phyloP scores from a whole-genome alignment of 2,113 vertebrate genomes.

The Siniperca knerii region DNA sequence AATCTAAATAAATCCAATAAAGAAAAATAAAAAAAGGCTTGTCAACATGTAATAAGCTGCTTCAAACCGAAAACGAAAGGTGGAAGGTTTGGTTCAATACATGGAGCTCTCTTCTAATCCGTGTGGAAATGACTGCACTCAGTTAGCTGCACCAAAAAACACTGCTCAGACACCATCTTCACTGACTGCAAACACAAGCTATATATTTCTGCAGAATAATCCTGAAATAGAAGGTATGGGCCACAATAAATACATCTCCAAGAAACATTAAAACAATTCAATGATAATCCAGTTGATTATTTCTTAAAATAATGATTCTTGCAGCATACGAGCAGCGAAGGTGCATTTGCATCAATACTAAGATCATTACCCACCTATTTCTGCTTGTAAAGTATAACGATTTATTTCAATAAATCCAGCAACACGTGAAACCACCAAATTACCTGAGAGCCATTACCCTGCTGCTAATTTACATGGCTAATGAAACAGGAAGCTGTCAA shows the following conservation, averaged over 20 bases:
- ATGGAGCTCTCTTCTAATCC: background rate
- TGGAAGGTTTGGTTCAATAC: background rate
- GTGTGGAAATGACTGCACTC: background rate
- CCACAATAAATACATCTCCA: background rate
- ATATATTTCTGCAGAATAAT: conserved; percentile 3
- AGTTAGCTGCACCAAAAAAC: background rate
- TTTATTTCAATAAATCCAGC: conserved; percentile 9
- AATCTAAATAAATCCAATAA: background rate
- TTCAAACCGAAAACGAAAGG: conserved; percentile 10
- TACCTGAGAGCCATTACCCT: conserved; percentile 23
- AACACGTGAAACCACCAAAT: conserved; percentile 46
- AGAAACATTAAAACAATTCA: background rate
- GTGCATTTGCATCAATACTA: background rate
- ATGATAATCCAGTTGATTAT: background rate
- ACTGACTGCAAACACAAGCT: background rate
- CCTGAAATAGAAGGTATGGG: background rate
- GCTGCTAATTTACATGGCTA: conserved; percentile 75
- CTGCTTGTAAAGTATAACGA: background rate
- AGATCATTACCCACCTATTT: background rate
- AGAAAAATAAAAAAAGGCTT: background rate
- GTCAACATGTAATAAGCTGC: background rate
- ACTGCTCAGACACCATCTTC: background rate
- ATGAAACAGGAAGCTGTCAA: conserved; percentile 79
- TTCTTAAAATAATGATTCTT: background rate
- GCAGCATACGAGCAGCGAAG: background rate